Evolutionary conservation across 1,140 invertebrate species (phyloP), one percentile per base, ranked within the genome.

Genomic region (Drosophila tristis): DNA sequence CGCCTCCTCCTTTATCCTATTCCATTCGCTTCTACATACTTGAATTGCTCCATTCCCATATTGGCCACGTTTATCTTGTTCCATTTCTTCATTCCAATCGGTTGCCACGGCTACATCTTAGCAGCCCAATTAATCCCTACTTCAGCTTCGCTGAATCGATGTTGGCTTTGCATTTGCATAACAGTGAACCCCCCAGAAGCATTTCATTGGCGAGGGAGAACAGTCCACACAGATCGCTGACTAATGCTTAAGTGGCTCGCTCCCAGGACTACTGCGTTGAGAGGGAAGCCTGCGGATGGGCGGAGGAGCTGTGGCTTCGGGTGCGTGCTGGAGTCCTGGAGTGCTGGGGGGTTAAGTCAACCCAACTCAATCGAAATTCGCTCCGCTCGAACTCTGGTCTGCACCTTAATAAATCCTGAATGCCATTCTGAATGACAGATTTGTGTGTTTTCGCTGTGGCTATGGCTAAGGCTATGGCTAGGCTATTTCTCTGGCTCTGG

Each of bases 341-440:
- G 4, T 13, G 35, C 11, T 13, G 35, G 35, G 45, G 63, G 64
- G 61, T 65, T 43, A 70, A 58, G 67, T 71, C 65, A 58, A 71
- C 67, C 67, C 65, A 70, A 16, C 66, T 70, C 65, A 71, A 71
- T n/a, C 31, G 25, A 31, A 57, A 49, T 51, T 29, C 64, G 54
- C 43, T 39, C 35, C 25, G 63, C 16, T 55, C 26, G 29, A 29
- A 67, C 44, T 42, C 53, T 68, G 39, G 62, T 62, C 62, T 54
- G 61, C 78, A 65, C 57, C 74, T 70, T 66, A 79, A 79, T 85
- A 85, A 80, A 84, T 84, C 72, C 85, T 49, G 57, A 39, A 39
- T 39, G 35, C 35, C 42, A 35, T 64, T 61, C 66, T 72, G 72
- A 64, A 67, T 84, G 80, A 80, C 80, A 85, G 76, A 68, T 81